Base-by-base conservation (phyloP, 2,888 invertebrate species). In the Meteorus cinctellus region DNA sequence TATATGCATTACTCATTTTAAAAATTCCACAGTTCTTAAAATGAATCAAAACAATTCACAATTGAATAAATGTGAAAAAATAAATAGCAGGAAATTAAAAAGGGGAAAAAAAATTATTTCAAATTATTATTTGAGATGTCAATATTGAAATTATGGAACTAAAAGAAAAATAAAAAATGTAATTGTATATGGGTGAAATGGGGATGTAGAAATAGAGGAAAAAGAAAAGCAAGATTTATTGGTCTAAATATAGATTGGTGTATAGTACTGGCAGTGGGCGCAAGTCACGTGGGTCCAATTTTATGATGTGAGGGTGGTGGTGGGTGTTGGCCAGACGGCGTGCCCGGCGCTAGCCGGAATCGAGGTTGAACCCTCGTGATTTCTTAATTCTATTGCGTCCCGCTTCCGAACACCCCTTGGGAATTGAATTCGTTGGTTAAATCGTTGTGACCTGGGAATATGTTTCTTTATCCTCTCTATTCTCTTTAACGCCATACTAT, bases 371-470 rank as follows among this genome's bases (percentile, higher is more conserved):
- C 69, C 76, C 59, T 72, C 68, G 76, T 79, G 77, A 79, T 76
- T 79, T 80, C 75, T 80, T 76, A 76, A 80, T 79, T 75, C 78
- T 66, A 77, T 76, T 77, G 78, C 69, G 74, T 24, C 36, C 29
- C 48, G 4, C 31, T n/a, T 12, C 63, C 29, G 31, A n/a, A 76
- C 48, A 62, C 63, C 76, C 76, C 29, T 63, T 60, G 74, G 78
- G 68, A 69, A 77, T 63, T 66, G 60, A 34, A 68, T 55, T 68
- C 65, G 62, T 62, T 63, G 60, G 59, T 62, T 69, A 74, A 74
- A 74, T 69, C 51, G 16, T 67, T 74, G 74, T 59, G 68, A 62
- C 68, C 68, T 63, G 48, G n/a, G 24, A 68, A 68, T 68, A 48
- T 41, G 65, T 68, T 51, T 41, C 66, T 66, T 12, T n/a, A 34